Evolutionary conservation across 2,113 vertebrate species (phyloP).

Genomic region (Melanerpes formicivorus): DNA sequence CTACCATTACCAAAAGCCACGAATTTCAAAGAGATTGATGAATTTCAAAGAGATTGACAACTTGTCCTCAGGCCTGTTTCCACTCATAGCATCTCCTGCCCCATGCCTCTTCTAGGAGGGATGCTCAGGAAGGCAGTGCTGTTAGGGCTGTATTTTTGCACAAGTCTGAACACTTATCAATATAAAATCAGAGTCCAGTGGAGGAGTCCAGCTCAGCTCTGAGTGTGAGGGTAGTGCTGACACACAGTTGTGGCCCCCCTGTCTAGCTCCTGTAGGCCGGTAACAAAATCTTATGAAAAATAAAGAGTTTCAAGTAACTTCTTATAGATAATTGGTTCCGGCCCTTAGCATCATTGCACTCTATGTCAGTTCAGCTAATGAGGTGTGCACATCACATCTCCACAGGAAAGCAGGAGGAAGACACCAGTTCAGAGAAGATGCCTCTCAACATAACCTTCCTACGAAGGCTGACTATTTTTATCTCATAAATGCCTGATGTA

Average conservation of each 20-base stretch:
- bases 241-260: neutral
- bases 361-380: neutral
- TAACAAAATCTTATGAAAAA: neutral
- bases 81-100: neutral
- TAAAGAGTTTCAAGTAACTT: neutral
- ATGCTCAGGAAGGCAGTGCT: neutral
- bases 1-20: accelerated
- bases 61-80: neutral
- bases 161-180: accelerated
- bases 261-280: neutral
- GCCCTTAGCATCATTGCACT: accelerated
- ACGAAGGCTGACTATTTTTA: neutral
- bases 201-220: neutral
- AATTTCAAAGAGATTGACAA: neutral
- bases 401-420: neutral
- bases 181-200: neutral
- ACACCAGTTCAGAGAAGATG: neutral
- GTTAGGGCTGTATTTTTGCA: neutral
- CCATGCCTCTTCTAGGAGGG: neutral
- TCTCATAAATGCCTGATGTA: neutral
- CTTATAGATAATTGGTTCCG: accelerated
- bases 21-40: neutral
- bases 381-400: accelerated
- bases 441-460: neutral
- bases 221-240: accelerated